Evolutionary conservation across 2,888 invertebrate species (phyloP), one percentile per base, ranked within the genome.

Genomic region (Eupithecia tripunctaria): DNA sequence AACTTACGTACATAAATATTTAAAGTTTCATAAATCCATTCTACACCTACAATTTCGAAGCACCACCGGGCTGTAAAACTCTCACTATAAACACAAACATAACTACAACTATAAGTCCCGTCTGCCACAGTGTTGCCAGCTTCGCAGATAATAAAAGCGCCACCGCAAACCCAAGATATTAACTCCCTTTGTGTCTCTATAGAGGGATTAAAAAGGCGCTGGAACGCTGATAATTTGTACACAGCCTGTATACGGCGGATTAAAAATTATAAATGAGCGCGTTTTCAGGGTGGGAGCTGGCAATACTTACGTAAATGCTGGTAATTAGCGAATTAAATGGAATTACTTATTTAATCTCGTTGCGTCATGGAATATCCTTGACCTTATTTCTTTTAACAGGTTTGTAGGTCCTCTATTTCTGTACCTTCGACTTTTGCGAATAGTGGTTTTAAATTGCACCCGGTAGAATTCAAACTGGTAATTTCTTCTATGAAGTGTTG

Each of bases 171-270:
- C 73, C 73, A 51, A 73, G 70, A 70, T 73, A 73, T 73, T 64
- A 73, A 73, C 70, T 73, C 68, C 70, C 65, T 71, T 73, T 73
- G 73, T 73, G 66, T 51, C 73, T 67, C 70, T 67, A 66, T 60
- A 69, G 69, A 43, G 66, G 70, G 70, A 71, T 71, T 71, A 66
- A 67, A 60, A 66, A 71, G 29, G 60, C 62, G 64, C 38, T 64
- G 67, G 74, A 67, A 10, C 60, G 71, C 29, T 32, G 29, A 70
- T 75, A 72, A 75, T 75, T 72, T 70, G 64, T 73, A 60, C 43
- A 69, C 69, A 69, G 69, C 47, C 69, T 71, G 67, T 67, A 47
- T 66, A 71, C 65, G 5, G 68, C 25, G 65, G 63, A 69, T 70
- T 73, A 70, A 70, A 70, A 65, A 59, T 70, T 65, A 56, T 51